A percentile compares a stretch with the other conserved stretches of the same genome.
Conservation (phyloP, 2,888 invertebrate species). For the Stenichneumon culpator region DNA sequence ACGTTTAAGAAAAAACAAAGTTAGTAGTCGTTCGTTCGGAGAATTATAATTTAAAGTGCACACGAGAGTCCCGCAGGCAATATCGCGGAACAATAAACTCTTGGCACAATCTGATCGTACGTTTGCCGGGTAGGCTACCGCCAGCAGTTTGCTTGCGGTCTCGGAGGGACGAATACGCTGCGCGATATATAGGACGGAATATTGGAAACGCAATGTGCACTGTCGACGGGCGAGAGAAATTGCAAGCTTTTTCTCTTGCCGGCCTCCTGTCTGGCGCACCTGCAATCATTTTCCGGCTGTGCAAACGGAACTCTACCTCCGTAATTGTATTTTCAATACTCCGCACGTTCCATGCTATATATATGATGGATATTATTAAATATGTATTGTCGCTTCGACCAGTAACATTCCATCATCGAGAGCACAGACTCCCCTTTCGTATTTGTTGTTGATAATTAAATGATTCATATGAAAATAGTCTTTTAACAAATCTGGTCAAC, state of each 20-base stretch:
- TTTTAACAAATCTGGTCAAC: background rate
- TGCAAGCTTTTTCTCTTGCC: constrained; percentile 24
- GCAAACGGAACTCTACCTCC: constrained; percentile 16
- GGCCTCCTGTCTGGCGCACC: background rate
- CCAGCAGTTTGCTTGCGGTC: constrained; percentile 37
- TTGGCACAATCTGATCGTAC: constrained; percentile 23
- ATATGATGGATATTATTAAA: constrained; percentile 7
- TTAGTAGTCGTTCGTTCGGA: constrained; percentile 5
- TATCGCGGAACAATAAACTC: constrained; percentile 57
- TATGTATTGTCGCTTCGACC: background rate
- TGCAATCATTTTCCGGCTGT: constrained; percentile 39
- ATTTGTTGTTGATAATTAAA: background rate
- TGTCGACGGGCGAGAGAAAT: constrained; percentile 4
- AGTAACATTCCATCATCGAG: background rate
- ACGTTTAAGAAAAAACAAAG: background rate
- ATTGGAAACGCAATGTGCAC: constrained; percentile 45
- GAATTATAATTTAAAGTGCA: constrained; percentile 59
- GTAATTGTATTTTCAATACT: constrained; percentile 49
- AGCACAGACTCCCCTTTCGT: background rate
- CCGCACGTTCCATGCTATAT: background rate
- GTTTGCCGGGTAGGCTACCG: background rate
- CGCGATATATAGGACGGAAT: constrained; percentile 27
- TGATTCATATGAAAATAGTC: background rate
- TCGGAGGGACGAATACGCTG: constrained; percentile 31
- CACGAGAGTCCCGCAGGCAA: constrained; percentile 46